Evolutionary conservation across 2,888 invertebrate species (phyloP), one percentile per base, ranked within the genome.

Genomic region (Emesis furor): DNA sequence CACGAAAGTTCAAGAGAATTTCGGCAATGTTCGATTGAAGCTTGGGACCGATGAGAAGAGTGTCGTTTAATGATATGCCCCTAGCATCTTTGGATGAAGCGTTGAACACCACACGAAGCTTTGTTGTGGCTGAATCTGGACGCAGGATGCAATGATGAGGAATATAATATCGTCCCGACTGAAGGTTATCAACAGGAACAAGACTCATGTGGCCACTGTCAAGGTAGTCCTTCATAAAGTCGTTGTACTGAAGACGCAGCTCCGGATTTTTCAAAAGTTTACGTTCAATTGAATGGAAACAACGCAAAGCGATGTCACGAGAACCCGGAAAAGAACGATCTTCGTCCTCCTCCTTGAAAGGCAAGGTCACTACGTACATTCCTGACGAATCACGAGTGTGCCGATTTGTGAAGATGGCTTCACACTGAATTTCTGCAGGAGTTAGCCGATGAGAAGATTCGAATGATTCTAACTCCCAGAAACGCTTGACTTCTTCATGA

Each of bases 1-100:
- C 69, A 24, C 85, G 76, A 72, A 83, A 85, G 39, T 75, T 76
- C 65, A 85, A 72, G 46, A 85, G 76, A 73, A 85, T 83, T 39
- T 80, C 79, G 4, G 73, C 35, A 51, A 83, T 80, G 35, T 83
- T 77, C 10, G 80, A 51, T 68, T 80, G 83, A 14, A 84, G 42
- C 32, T 79, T 81, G 12, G 81, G 78, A 32, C 84, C 84, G 14
- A 68, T 79, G 3, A 79, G 62, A 8, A 62, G 68, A 5, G 62
- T 39, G 39, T 81, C 74, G 24, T 82, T 81, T n/a, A 79, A 46
- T 5, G 79, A 84, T 14, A 69, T 62, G 32, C 67, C 67, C 12
- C 42, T 30, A 6, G 30, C 14, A 30, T 76, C 76, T 24, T 76
- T 71, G 1, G 79, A 76, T 7, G 85, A 82, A n/a, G 80, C 78